Evolutionary conservation across 1,140 invertebrate genomes (phyloP).

Genomic region (Triops longicaudatus): DNA sequence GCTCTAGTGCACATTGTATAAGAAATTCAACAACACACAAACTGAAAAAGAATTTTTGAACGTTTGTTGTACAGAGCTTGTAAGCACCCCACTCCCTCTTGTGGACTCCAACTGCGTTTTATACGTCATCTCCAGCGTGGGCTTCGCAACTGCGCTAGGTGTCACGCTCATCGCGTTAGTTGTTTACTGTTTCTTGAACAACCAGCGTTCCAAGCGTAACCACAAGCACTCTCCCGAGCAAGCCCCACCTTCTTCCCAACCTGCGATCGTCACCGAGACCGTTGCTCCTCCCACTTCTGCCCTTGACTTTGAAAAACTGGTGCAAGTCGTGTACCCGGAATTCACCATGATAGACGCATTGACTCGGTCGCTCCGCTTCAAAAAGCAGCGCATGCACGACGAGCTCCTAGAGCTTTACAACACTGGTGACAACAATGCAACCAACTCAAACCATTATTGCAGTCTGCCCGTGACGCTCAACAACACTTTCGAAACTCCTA

Average conservation of each 20-base stretch:
- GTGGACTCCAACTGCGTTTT: conserved; percentile 27
- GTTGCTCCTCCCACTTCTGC: conserved; percentile 6
- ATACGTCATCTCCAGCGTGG: conserved; percentile 24
- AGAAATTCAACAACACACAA: too few relatives aligned
- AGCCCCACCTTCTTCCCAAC: neutral
- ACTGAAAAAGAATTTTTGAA: too few relatives aligned
- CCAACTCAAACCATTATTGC: conserved; percentile 20
- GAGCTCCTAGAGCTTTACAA: conserved; percentile 27
- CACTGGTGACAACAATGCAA: neutral
- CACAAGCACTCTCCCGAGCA: neutral
- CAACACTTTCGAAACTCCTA: neutral
- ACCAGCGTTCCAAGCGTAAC: neutral
- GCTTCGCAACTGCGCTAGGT: conserved; percentile 25
- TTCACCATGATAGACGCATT: conserved; percentile 27
- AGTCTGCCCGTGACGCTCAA: neutral
- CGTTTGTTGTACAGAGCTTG: neutral
- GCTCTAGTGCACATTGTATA: too few relatives aligned
- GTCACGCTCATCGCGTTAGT: conserved; percentile 22
- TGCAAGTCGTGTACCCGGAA: conserved; percentile 27
- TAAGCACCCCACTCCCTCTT: conserved; percentile 16
- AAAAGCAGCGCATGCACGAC: conserved; percentile 28
- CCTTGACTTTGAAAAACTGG: conserved; percentile 19
- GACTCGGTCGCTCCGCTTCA: conserved; percentile 27
- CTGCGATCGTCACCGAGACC: neutral
- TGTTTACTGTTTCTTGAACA: conserved; percentile 26